Base-by-base conservation (phyloP, 30 jellyfish, hydroid and myxozoan genomes). In the Aurelia aurita complex sp. Pacific region DNA sequence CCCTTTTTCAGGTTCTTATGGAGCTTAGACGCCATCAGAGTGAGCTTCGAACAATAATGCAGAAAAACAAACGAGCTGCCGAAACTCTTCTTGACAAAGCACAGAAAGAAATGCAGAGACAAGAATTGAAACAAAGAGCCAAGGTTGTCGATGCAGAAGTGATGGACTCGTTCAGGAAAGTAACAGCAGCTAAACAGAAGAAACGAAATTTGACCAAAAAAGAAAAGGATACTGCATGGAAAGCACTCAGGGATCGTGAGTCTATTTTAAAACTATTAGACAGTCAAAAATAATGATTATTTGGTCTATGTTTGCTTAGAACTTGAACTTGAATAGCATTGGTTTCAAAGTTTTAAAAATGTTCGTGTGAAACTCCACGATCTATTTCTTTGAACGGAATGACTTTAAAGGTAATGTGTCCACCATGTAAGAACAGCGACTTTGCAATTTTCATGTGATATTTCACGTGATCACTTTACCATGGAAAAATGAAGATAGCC, bases 211-310 rank as follows among this genome's bases (percentile, higher is more conserved):
- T 93, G 19, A 74, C 98, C 23, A 88, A 94, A 42, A 93, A 93
- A 81, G 98, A 93, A 57, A 74, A 82, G 74, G 98, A 93, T 78
- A 35, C 59, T 60, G 98, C 98, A 3, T 93, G 97, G 98, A 93
- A 93, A 54, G 79, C 97, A n/a, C 69, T 86, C 9, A 85, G 96
- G 61, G 98, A 93, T 50, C 93, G 98, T 74, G 96, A 93, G 85
- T 88, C 98, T 6, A 76, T 93, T 54, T 79, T 95, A 79, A 88
- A 93, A 74, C 77, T 93, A 29, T 79, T 88, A 23, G 98, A 92
- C 85, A 85, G 55, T 67, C 92, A 83, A 64, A 83, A 73, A 60
- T 83, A 43, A 74, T 63, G 10, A 33, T 14, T 16, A 14, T 1
- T 2, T 40, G 4, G 10, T 40, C 6, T 9, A 3, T 40, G 52